phyloP scores from a whole-genome alignment of 1,140 invertebrate species.

The Cyclargus thomasi region DNA sequence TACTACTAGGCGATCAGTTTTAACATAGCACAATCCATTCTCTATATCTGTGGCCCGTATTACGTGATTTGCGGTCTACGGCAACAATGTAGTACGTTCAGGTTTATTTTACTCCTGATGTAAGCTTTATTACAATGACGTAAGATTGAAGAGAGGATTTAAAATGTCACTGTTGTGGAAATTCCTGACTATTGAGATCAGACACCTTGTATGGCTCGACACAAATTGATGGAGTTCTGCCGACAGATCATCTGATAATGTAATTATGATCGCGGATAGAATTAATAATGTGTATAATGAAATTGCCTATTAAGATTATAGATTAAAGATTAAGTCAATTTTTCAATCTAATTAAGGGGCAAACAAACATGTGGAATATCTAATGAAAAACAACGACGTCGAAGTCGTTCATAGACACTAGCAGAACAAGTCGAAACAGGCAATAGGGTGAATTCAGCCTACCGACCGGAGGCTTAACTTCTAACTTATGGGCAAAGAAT shows the following conservation, averaged over 20 bases:
- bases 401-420: no score
- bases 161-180: neutral
- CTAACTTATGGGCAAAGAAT: no score
- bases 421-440: no score
- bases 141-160: no score
- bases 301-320: neutral
- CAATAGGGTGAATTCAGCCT: no score
- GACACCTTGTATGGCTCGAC: neutral
- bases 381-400: no score
- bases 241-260: constrained; percentile 1
- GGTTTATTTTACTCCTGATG: no score
- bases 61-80: neutral
- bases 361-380: no score
- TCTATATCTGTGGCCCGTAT: neutral
- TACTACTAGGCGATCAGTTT: neutral
- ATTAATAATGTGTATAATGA: neutral
- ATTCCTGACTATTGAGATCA: neutral
- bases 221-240: constrained; percentile 1
- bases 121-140: no score
- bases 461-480: no score
- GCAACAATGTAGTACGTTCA: neutral
- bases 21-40: neutral
- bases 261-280: neutral
- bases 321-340: neutral
- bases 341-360: no score